Conservation (phyloP, 2,113 vertebrate genomes). For the Amphiprion ocellaris region DNA sequence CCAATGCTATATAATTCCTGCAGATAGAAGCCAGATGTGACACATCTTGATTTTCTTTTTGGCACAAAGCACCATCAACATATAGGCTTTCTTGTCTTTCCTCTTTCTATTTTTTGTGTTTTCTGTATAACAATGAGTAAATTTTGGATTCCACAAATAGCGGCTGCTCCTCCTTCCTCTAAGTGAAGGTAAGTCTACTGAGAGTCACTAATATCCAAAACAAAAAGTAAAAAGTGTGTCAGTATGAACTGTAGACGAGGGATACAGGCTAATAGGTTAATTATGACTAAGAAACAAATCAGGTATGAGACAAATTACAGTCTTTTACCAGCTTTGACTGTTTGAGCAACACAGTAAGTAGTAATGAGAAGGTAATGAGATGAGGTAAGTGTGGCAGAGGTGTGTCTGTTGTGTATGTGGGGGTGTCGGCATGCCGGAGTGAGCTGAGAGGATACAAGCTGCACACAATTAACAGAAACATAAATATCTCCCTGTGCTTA, state of each 20-base stretch:
- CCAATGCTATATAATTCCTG: too few species aligned
- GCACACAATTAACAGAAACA: slow-evolving; percentile 96
- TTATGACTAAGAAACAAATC: slow-evolving; percentile 52
- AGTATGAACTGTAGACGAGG: slow-evolving; percentile 2
- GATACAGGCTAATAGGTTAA: slow-evolving; percentile 46
- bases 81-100: too few species aligned
- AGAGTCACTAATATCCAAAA: slow-evolving; percentile 17
- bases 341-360: slow-evolving; percentile 66
- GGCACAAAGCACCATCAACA: too few species aligned
- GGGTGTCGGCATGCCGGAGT: slow-evolving; percentile 84
- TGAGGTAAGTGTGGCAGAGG: slow-evolving; percentile 61
- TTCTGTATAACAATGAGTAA: too few species aligned
- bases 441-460: slow-evolving; percentile 85
- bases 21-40: too few species aligned
- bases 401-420: slow-evolving; percentile 43
- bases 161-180: not conserved
- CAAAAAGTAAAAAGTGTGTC: not conserved
- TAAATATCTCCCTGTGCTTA: slow-evolving; percentile 93
- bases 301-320: slow-evolving; percentile 41
- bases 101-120: too few species aligned
- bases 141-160: too few species aligned
- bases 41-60: too few species aligned
- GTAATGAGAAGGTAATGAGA: slow-evolving; percentile 45
- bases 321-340: slow-evolving; percentile 65
- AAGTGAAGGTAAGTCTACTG: not conserved